Conservation (phyloP, 1,140 invertebrate genomes). For the Hirudo medicinalis region DNA sequence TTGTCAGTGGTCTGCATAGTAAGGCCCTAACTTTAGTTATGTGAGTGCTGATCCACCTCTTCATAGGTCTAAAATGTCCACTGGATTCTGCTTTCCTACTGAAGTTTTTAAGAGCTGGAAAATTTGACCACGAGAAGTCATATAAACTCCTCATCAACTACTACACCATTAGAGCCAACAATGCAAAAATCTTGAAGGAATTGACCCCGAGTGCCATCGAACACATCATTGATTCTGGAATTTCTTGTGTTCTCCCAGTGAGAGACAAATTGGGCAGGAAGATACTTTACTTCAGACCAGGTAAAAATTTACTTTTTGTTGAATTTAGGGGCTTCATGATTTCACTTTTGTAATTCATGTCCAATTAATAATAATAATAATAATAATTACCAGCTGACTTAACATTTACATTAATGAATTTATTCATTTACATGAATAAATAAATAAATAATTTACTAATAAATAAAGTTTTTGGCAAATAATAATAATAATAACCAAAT, state of each 20-base stretch:
- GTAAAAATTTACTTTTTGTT: constrained; percentile 22
- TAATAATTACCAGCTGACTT: no score
- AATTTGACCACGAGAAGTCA: constrained; percentile 65
- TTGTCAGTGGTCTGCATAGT: neutral
- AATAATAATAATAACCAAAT: no score
- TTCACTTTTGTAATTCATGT: no score
- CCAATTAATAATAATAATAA: no score
- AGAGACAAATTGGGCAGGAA: constrained; percentile 61
- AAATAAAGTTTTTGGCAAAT: no score
- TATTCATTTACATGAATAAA: no score
- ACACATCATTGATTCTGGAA: constrained; percentile 59
- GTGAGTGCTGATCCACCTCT: no score
- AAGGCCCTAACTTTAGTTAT: no score
- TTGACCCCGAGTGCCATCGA: constrained; percentile 56
- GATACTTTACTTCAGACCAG: constrained; percentile 53
- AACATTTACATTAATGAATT: no score
- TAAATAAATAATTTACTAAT: no score
- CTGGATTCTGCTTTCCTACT: constrained; percentile 63
- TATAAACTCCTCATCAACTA: constrained; percentile 72
- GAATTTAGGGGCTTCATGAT: no score
- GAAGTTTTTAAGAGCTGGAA: constrained; percentile 65
- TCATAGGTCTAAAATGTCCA: constrained; percentile 30
- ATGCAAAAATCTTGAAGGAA: constrained; percentile 55
- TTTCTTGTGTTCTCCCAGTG: constrained; percentile 60
- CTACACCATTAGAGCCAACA: constrained; percentile 58